phyloP scores from a whole-genome alignment of 2,888 invertebrate species.

The Epirrhoe tristata region DNA sequence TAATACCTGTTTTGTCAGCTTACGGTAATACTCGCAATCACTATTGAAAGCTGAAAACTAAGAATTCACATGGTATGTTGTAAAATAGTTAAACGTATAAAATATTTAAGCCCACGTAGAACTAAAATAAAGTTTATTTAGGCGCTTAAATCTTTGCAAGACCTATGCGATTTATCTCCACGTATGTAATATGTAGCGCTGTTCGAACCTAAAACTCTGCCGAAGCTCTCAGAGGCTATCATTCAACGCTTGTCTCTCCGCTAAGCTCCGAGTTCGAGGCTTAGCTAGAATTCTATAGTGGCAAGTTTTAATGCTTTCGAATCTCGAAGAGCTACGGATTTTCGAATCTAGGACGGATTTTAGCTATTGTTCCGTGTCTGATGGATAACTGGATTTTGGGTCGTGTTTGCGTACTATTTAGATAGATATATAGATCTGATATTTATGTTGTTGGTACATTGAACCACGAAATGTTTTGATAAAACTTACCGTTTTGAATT shows the following conservation, averaged over 20 bases:
- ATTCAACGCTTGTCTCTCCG: slow-evolving; percentile 42
- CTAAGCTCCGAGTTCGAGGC: slow-evolving; percentile 42
- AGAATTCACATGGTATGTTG: no score
- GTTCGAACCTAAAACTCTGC: slow-evolving; percentile 1
- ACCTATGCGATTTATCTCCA: not conserved
- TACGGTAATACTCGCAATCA: no score
- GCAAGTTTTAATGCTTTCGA: slow-evolving; percentile 65
- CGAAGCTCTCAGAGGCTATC: slow-evolving; percentile 4
- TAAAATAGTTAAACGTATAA: not conserved
- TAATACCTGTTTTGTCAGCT: no score
- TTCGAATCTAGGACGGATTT: slow-evolving; percentile 50
- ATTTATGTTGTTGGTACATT: not conserved
- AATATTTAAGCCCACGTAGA: not conserved
- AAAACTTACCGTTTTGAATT: no score
- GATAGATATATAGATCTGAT: no score
- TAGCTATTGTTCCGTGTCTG: slow-evolving; percentile 50
- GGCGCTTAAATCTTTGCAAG: not conserved
- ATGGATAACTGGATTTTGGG: slow-evolving; percentile 50
- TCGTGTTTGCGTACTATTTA: slow-evolving; percentile 25
- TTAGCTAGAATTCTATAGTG: slow-evolving; percentile 63
- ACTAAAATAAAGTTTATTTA: not conserved
- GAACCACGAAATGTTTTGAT: no score
- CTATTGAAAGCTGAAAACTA: no score
- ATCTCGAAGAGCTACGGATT: slow-evolving; percentile 51
- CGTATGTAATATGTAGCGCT: not conserved